Percentiles rank a stretch among this genome's conserved stretches.
These are phyloP conservation scores for Antechinus stuartii DNA, from an alignment of 2,113 vertebrate genomes.

Conservation along the genomic window DNA sequence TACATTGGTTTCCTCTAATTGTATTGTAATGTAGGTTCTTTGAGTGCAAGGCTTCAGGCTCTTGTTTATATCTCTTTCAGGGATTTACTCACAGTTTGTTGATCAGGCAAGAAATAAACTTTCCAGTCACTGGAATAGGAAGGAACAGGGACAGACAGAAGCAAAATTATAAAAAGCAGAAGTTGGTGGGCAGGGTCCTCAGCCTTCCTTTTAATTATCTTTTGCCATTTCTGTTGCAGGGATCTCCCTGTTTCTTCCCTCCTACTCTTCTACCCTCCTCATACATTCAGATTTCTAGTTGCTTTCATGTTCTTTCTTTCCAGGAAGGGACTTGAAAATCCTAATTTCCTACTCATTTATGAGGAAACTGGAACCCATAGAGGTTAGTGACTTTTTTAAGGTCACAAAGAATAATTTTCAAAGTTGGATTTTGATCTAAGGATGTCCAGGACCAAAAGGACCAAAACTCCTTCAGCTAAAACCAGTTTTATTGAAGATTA, in stretches of 20 bases:
- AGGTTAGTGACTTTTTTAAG: background rate
- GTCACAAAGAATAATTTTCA: background rate
- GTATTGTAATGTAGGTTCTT: background rate
- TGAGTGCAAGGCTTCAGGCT: background rate
- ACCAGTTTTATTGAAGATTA: background rate
- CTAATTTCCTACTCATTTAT: background rate
- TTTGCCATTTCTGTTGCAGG: background rate
- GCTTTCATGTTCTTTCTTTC: background rate
- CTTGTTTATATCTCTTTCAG: background rate
- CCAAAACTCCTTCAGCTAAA: background rate
- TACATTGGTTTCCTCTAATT: background rate
- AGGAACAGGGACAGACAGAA: background rate
- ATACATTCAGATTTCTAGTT: background rate
- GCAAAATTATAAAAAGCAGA: background rate
- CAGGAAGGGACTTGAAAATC: background rate
- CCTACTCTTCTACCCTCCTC: background rate
- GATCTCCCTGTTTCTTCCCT: background rate
- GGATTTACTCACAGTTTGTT: background rate
- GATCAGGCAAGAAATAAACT: background rate
- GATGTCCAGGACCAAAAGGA: background rate
- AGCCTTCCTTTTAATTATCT: background rate
- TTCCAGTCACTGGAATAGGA: conserved; percentile 8
- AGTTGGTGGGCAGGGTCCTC: background rate
- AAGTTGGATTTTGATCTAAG: background rate
- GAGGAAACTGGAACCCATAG: background rate